phyloP scores from a whole-genome alignment of 2,113 vertebrate species.

The Thermophis baileyi region DNA sequence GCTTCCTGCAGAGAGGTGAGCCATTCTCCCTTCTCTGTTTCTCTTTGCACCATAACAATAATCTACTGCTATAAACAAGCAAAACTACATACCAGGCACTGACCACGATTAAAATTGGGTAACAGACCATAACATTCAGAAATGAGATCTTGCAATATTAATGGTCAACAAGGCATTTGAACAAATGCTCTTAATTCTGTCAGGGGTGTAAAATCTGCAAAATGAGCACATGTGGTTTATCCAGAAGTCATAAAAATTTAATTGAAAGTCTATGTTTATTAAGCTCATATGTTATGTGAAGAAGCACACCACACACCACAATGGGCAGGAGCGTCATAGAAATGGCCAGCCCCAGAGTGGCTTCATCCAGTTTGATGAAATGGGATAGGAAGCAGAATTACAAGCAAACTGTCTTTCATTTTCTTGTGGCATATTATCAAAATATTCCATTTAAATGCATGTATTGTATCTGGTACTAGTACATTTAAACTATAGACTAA shows the following conservation, averaged over 20 bases:
- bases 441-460: neutral
- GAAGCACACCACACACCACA: neutral
- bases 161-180: slow-evolving; percentile 44
- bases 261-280: slow-evolving; percentile 48
- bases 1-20: neutral
- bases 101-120: slow-evolving; percentile 52
- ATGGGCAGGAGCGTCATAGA: fast-evolving
- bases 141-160: slow-evolving; percentile 61
- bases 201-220: slow-evolving; percentile 36
- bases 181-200: slow-evolving; percentile 58
- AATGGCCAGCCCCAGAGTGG: neutral
- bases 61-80: slow-evolving; percentile 12
- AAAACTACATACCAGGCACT: neutral
- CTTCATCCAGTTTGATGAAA: neutral
- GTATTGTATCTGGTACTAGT: neutral
- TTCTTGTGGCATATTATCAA: neutral
- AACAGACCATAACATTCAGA: slow-evolving; percentile 60
- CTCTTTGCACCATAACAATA: neutral
- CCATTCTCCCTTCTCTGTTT: neutral
- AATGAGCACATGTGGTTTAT: slow-evolving; percentile 52
- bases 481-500: neutral
- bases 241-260: slow-evolving; percentile 61
- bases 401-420: neutral
- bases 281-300: neutral
- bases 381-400: neutral